Evolutionary conservation across 2,797 vertebrate species (phyloP).

Genomic region (Gymnothorax reevesii): DNA sequence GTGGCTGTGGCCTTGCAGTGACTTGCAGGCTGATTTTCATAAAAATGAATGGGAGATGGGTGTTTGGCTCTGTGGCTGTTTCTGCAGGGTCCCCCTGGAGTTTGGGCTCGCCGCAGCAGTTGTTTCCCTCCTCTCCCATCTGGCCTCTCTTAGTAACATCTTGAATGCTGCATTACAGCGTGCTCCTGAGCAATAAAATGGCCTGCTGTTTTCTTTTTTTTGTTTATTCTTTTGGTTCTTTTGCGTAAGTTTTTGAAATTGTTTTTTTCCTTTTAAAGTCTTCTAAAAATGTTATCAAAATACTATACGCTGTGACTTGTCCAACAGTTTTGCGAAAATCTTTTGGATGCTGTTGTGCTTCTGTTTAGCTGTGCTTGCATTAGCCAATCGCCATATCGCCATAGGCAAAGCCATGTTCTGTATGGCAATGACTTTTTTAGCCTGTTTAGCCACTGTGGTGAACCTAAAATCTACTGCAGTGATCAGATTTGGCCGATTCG

Average conservation of each 20-base stretch:
- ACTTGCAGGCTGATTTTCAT: not conserved
- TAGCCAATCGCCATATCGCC: no score
- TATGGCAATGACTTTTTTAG: no score
- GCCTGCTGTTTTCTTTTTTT: constrained; percentile 21
- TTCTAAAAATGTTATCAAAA: constrained; percentile 61
- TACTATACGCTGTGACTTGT: constrained; percentile 55
- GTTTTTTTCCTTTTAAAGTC: constrained; percentile 57
- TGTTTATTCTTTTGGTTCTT: constrained; percentile 34
- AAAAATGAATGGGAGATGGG: constrained; percentile 25
- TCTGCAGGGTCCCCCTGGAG: constrained; percentile 43
- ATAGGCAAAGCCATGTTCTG: no score
- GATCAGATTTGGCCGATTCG: no score
- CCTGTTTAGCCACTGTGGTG: no score
- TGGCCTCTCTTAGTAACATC: constrained; percentile 39
- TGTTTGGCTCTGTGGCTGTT: constrained; percentile 30
- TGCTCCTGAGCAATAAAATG: constrained; percentile 50
- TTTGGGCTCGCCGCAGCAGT: constrained; percentile 41
- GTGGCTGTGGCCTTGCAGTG: constrained; percentile 3
- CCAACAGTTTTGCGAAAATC: constrained; percentile 65
- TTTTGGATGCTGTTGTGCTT: constrained; percentile 37
- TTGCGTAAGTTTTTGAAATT: constrained; percentile 57
- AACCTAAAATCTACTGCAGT: no score
- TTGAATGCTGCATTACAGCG: constrained; percentile 33
- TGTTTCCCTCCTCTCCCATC: constrained; percentile 23
- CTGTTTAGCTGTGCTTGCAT: not conserved